Base-by-base conservation (phyloP, 2,797 vertebrate species). In the Rhinoraja longicauda region DNA sequence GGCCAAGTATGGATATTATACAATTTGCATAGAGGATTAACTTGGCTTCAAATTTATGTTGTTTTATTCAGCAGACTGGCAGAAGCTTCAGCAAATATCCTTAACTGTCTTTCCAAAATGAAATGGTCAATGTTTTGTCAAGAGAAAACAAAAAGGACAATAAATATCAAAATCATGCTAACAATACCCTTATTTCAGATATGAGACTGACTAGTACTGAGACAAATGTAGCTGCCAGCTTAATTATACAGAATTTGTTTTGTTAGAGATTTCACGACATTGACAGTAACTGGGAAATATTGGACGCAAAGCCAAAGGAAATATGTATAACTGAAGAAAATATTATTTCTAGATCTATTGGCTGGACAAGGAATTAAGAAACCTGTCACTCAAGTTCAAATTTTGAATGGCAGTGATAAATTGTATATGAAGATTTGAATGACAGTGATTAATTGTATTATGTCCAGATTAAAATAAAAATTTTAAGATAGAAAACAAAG, bases 231-330 rank as follows among this genome's bases (percentile, higher is more conserved):
- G n/a, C 29, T 88, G 84, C n/a, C 59, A 88, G 62, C 62, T 88
- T 64, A 88, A 88, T 88, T 64, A 67, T 36, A 19, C 17, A 67
- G 84, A 17, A 67, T 19, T 88, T 36, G 17, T 67, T 19, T 88
- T 62, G 57, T 88, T 32, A 88, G 29, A 64, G n/a, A n/a, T 67
- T 67, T 67, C 59, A 67, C n/a, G 67, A 32, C 59, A 88, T 17
- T 88, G 84, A 72, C 19, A 57, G 29, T 59, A 88, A 62, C 84
- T n/a, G 62, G 59, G 57, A 88, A 88, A 88, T 67, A n/a, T 32
- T 88, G n/a, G 62, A 88, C 4, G n/a, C 84, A 64, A 88, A 88
- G 84, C n/a, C 84, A 88, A 88, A 62, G 84, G n/a, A 88, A 88
- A 88, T 88, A 67, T 67, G 9, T 21, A 32, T 36, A 88, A 36